These are phyloP conservation scores for Brienomyrus longianalis DNA, from an alignment of 2,113 vertebrate genomes.

Conservation along the genomic window DNA sequence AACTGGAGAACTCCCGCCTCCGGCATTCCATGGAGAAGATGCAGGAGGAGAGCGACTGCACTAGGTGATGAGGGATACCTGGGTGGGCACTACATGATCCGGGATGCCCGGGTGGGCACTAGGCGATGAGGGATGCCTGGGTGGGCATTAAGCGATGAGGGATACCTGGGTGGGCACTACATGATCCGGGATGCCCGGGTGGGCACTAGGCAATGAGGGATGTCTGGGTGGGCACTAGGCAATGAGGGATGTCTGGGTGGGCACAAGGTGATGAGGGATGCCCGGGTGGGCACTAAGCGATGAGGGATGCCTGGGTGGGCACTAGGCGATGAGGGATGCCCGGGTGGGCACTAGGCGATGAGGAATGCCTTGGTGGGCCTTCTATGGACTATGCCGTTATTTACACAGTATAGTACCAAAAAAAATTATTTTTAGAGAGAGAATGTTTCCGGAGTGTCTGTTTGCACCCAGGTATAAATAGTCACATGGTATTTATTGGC, in stretches of 20 bases:
- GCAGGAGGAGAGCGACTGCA: conserved; percentile 64
- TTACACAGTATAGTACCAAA: not conserved
- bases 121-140: too few relatives aligned
- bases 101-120: too few relatives aligned
- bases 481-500: not conserved
- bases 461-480: not conserved
- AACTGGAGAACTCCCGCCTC: conserved; percentile 61
- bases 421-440: not conserved
- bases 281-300: conserved; percentile 45
- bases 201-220: too few relatives aligned
- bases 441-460: not conserved
- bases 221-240: too few relatives aligned
- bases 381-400: not conserved
- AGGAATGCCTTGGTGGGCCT: not conserved
- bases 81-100: not conserved
- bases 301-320: not conserved
- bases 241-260: too few relatives aligned
- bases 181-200: too few relatives aligned
- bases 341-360: conserved; percentile 37
- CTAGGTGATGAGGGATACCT: conserved; percentile 41
- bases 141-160: too few relatives aligned
- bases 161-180: too few relatives aligned
- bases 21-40: conserved; percentile 67
- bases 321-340: conserved; percentile 43
- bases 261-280: too few relatives aligned